Base-by-base conservation (phyloP, 2,888 invertebrate species). In the Sesia bembeciformis region DNA sequence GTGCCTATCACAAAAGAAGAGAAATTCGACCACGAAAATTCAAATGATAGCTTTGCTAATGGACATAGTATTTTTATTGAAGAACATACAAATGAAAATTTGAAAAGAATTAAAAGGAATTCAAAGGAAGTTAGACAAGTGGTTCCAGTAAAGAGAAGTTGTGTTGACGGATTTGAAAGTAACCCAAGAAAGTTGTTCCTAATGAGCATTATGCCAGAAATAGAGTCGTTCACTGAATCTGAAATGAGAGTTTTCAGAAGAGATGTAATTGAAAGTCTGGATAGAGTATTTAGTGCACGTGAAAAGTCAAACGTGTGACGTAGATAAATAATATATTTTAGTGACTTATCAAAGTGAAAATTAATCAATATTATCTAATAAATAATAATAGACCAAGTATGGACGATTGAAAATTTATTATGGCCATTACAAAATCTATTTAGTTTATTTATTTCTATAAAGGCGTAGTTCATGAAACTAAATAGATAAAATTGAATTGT, bases 311-410 rank as follows among this genome's bases (percentile, higher is more conserved):
- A 46, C 23, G 46, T 46, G 8, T n/a, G 7, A n/a, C 3, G 46
- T 8, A 46, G 41, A 41, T 4, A 63, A 56, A 54, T 52, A 56
- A 6, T 62, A 61, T 50, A 51, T 67, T 53, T 67, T 64, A 51
- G 57, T 53, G 1, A 68, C 23, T 23, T 23, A 23, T 23, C 23
- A 23, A 23, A 23, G 23, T 23, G 23, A 23, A 23, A 23, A 23
- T 23, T 23, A 1, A 23, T 23, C 23, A 23, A 23, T 23, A 23
- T 23, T 23, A 2, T 23, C 1, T 23, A 23, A 23, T 23, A 23
- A 23, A 23, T 23, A 23, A 23, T 23, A 23, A 23, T 23, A 23
- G 23, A 23, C 2, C 23, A 23, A 23, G 2, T 23, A 23, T 23
- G 2, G 23, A 23, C 23, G 23, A 23, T 23, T 23, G 23, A 23